Conservation (phyloP, 2,888 invertebrate species). For the Agriopis leucophaearia region DNA sequence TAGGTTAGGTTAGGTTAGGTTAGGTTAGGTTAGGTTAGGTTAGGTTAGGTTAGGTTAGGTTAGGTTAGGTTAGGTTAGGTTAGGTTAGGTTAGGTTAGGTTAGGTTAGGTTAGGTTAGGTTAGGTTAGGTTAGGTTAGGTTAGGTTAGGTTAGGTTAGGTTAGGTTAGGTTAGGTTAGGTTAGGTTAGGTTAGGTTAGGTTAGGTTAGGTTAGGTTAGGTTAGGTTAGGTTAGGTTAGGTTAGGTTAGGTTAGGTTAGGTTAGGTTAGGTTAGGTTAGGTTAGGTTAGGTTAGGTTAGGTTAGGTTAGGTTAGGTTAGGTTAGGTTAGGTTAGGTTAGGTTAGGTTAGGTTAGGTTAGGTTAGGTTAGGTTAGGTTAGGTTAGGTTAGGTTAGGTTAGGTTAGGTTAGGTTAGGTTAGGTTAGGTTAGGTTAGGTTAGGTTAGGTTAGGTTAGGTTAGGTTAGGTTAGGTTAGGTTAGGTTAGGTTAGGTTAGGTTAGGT, state of each 20-base stretch:
- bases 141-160: too few species aligned
- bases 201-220: too few species aligned
- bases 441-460: neutral
- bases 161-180: too few species aligned
- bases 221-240: too few species aligned
- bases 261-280: constrained; percentile 1
- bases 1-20: constrained; percentile 3
- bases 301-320: constrained; percentile 1
- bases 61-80: constrained; percentile 5
- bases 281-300: constrained; percentile 1
- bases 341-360: neutral
- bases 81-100: constrained; percentile 6
- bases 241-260: neutral
- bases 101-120: constrained; percentile 4
- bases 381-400: constrained; percentile 1
- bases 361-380: neutral
- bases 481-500: neutral
- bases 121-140: too few species aligned
- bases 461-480: neutral
- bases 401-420: constrained; percentile 1
- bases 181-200: too few species aligned
- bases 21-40: constrained; percentile 5
- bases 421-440: constrained; percentile 1
- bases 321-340: neutral
- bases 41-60: constrained; percentile 5